These are phyloP conservation scores for Natator depressus DNA, from an alignment of 2,113 vertebrate genomes.

Conservation along the genomic window DNA sequence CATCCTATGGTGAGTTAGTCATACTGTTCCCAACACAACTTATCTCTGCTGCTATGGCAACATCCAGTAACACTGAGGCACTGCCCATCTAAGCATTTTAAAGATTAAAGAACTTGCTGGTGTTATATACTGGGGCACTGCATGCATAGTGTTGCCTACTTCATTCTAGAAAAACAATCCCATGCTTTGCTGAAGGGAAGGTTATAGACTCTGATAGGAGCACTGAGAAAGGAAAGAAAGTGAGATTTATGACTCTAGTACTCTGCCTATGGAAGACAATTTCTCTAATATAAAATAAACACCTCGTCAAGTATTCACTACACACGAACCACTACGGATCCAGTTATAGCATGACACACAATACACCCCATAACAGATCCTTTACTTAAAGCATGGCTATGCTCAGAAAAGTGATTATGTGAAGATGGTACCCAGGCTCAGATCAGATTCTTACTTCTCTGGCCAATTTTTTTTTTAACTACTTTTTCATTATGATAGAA, in stretches of 20 bases:
- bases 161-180: neutral
- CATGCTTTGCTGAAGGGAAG: neutral
- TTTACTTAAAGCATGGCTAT: neutral
- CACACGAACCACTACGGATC: slow-evolving; percentile 17
- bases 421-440: neutral
- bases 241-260: neutral
- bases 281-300: neutral
- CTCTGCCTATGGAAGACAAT: slow-evolving; percentile 11
- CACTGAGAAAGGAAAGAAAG: slow-evolving; percentile 31
- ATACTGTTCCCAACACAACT: neutral
- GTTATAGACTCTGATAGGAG: neutral
- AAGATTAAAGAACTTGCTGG: slow-evolving; percentile 11
- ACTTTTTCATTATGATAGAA: neutral
- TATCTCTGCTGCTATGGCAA: neutral
- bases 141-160: neutral
- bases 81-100: neutral
- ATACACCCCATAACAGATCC: fast-evolving
- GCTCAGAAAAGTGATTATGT: neutral
- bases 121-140: neutral
- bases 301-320: slow-evolving; percentile 24
- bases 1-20: neutral
- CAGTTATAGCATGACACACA: neutral
- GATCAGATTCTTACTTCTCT: slow-evolving; percentile 2
- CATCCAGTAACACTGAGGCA: slow-evolving; percentile 15
- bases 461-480: neutral